Evolutionary conservation across 2,888 invertebrate species (phyloP), one percentile per base, ranked within the genome.

Genomic region (Rhyacophila evoluta): DNA sequence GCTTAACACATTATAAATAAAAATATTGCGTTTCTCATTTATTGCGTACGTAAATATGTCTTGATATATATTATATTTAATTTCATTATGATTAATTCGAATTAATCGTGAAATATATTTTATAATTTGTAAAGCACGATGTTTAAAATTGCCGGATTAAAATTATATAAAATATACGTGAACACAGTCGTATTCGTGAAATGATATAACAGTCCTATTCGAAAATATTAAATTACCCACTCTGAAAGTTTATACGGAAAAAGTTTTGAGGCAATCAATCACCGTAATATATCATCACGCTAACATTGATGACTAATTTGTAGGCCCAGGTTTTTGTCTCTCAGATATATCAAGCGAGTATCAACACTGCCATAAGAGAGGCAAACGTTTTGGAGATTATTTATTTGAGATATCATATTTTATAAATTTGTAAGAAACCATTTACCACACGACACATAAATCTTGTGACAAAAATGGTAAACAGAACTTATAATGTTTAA

Each of bases 251-350:
- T 55, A 55, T 55, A 25, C 41, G 19, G 19, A 55, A 55, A 41
- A 55, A 25, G 55, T 55, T 55, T 8, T 2, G 19, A 55, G 25
- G 19, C 55, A 19, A 55, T 55, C 55, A 55, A 55, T 55, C 55
- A 55, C 55, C 19, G 55, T 55, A 55, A 55, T 55, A 19, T 55
- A 55, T 55, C 55, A 55, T 55, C 55, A 25, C 12, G 55, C 15
- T 55, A 10, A 55, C 19, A 55, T 41, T 55, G 55, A 55, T 55
- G 55, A 55, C 55, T 55, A 55, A 55, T 55, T 55, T 55, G 55
- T 55, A 55, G 15, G 15, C 55, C 19, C 55, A 55, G 19, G 55
- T 55, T 55, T 55, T 55, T 55, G 55, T 55, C 55, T 55, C 55
- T 55, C 25, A 8, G 15, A 55, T 55, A 8, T 25, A 55, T 55